phyloP scores from a whole-genome alignment of 2,113 vertebrate species.

The Brachionichthys hirsutus region DNA sequence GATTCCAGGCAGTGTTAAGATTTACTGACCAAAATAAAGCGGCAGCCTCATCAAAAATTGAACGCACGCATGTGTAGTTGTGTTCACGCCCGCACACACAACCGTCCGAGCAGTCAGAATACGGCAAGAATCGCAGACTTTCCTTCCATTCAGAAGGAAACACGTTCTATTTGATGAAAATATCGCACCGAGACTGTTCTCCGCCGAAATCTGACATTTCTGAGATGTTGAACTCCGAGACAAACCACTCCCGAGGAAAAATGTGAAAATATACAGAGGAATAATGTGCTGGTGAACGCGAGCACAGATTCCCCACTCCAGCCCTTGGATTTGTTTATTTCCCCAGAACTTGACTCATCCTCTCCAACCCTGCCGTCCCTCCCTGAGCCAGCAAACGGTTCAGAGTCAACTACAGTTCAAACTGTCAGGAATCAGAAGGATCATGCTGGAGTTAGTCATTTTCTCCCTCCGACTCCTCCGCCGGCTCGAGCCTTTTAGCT shows the following conservation, averaged over 20 bases:
- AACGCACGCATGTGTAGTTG: no score
- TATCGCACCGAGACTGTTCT: neutral
- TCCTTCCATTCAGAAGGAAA: no score
- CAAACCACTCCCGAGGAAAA: neutral
- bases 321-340: slow-evolving; percentile 39
- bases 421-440: slow-evolving; percentile 41
- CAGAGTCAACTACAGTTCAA: slow-evolving; percentile 55
- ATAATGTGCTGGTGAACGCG: slow-evolving; percentile 7
- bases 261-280: no score
- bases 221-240: neutral
- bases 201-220: neutral
- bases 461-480: slow-evolving; percentile 45
- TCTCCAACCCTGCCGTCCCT: slow-evolving; percentile 45
- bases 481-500: slow-evolving; percentile 55
- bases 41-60: neutral
- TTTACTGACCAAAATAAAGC: neutral
- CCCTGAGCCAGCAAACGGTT: slow-evolving; percentile 36
- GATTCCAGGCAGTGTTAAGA: neutral
- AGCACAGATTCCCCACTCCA: slow-evolving; percentile 17
- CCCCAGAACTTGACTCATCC: slow-evolving; percentile 29
- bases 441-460: slow-evolving; percentile 45
- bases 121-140: neutral
- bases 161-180: no score
- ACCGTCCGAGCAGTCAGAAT: no score
- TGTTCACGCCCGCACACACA: neutral